phyloP scores from a whole-genome alignment of 64 coral and sea anemone species.

The Acropora tenuis region DNA sequence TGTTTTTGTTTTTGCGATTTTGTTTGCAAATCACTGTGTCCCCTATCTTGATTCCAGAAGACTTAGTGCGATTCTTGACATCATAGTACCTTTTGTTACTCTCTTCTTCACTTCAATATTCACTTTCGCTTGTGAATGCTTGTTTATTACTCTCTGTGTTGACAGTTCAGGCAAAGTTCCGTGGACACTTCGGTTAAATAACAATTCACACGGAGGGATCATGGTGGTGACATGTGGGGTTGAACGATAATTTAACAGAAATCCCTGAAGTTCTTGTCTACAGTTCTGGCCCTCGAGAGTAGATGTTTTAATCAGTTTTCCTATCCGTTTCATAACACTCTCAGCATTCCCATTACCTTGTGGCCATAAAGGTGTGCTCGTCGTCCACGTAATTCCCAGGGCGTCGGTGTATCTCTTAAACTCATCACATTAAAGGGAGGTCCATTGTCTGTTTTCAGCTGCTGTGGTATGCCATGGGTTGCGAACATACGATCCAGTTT shows the following conservation, averaged over 20 bases:
- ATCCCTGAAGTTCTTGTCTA: conserved; percentile 31
- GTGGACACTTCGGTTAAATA: too few species aligned
- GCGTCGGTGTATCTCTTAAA: not conserved
- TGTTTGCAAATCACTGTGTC: too few species aligned
- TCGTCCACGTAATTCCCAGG: conserved; percentile 10
- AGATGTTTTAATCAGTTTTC: conserved; percentile 2
- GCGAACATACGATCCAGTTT: conserved; percentile 11
- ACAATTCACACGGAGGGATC: conserved; percentile 12
- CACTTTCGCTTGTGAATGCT: too few species aligned
- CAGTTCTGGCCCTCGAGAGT: conserved; percentile 3
- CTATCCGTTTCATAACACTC: not conserved
- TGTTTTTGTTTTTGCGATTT: too few species aligned
- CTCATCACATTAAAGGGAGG: conserved; percentile 15
- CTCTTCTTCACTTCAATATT: too few species aligned
- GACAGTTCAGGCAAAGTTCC: too few species aligned
- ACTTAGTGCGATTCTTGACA: too few species aligned
- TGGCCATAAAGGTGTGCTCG: conserved; percentile 6
- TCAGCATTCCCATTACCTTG: conserved; percentile 31
- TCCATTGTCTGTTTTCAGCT: conserved; percentile 19
- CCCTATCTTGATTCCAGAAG: too few species aligned
- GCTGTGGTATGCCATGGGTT: not conserved
- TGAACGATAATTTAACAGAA: conserved; percentile 21
- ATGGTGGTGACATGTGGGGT: conserved; percentile 18
- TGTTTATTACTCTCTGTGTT: too few species aligned
- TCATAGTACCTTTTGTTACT: too few species aligned